A percentile compares a stretch with the other conserved stretches of the same genome.
Conservation (phyloP, 2,113 vertebrate genomes). For the Caranx melampygus region DNA sequence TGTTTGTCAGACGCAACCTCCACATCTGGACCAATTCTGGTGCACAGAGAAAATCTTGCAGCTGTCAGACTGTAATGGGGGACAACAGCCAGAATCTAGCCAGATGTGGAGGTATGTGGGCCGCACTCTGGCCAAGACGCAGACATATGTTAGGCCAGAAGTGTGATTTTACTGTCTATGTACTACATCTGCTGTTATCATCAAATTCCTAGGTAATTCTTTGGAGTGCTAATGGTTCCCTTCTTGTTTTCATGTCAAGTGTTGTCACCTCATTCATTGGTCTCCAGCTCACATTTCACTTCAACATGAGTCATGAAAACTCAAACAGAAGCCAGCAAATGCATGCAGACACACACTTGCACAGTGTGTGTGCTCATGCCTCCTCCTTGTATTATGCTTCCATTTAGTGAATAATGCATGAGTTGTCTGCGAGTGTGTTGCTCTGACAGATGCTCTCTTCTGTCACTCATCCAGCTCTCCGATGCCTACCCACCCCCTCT, state of each 20-base stretch:
- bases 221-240: background rate
- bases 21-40: too few relatives aligned
- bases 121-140: too few relatives aligned
- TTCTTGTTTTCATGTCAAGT: constrained; percentile 28
- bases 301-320: constrained; percentile 41
- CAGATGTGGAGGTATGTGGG: too few relatives aligned
- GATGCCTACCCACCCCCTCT: background rate
- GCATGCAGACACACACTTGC: constrained; percentile 10
- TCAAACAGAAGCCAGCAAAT: constrained; percentile 1
- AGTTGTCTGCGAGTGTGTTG: constrained; percentile 60
- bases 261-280: constrained; percentile 9
- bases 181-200: background rate
- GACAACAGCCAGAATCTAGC: too few relatives aligned
- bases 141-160: too few relatives aligned
- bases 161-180: too few relatives aligned
- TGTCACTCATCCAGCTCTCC: constrained; percentile 72
- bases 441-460: constrained; percentile 79
- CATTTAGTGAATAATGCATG: constrained; percentile 80
- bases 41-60: too few relatives aligned
- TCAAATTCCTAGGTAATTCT: background rate
- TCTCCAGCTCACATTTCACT: constrained; percentile 48
- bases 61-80: too few relatives aligned
- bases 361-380: constrained; percentile 11
- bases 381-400: constrained; percentile 47
- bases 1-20: too few relatives aligned